Percentiles rank a stretch among this genome's conserved stretches.
Evolutionary conservation across 2,888 invertebrate genomes (phyloP).

Genomic region (Patella pellucida): DNA sequence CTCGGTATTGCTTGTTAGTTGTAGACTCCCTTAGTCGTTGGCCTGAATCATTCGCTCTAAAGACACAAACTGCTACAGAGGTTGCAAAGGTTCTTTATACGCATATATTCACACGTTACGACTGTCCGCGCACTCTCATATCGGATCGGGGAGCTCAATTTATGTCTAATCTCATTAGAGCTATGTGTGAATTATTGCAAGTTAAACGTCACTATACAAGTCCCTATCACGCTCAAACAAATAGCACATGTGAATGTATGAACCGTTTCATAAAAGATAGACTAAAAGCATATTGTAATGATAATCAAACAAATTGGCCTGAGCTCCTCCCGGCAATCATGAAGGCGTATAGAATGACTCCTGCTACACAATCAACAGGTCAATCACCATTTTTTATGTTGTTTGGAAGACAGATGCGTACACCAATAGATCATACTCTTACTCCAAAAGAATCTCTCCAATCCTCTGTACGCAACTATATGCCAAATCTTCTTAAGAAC

Average conservation of each 20-base stretch:
- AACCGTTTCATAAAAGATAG: conserved; percentile 16
- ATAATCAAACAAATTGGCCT: conserved; percentile 8
- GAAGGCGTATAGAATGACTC: conserved; percentile 14
- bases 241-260: conserved; percentile 18
- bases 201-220: conserved; percentile 10
- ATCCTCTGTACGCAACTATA: not conserved
- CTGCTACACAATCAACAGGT: conserved; percentile 13
- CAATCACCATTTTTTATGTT: conserved; percentile 22
- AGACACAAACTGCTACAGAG: conserved; percentile 14
- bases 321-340: conserved; percentile 18
- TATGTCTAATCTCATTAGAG: conserved; percentile 25
- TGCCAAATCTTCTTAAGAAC: conserved; percentile 5
- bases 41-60: conserved; percentile 20
- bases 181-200: conserved; percentile 16
- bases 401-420: conserved; percentile 16
- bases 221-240: conserved; percentile 16
- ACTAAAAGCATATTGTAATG: conserved; percentile 15
- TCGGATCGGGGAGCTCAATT: conserved; percentile 35
- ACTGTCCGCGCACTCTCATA: conserved; percentile 21
- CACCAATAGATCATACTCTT: conserved; percentile 5
- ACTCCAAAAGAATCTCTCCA: conserved; percentile 9
- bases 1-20: conserved; percentile 4
- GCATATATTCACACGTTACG: conserved; percentile 28
- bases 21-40: conserved; percentile 15
- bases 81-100: conserved; percentile 13